These are phyloP conservation scores for Leucania comma DNA, from an alignment of 2,888 invertebrate species.

Conservation along the genomic window DNA sequence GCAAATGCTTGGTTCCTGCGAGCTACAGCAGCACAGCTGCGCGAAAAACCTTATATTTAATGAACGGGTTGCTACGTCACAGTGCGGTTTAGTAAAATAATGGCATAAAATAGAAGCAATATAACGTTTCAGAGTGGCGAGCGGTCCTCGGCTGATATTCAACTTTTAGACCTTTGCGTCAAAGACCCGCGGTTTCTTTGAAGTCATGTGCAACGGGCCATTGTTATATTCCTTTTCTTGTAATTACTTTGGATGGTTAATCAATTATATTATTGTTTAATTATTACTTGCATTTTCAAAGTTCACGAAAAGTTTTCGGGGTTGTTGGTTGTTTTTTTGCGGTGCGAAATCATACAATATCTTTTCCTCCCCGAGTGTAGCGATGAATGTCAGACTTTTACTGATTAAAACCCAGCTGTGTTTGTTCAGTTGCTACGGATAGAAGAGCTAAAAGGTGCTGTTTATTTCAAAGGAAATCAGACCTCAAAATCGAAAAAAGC, in stretches of 20 bases:
- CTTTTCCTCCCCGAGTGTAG: too few species aligned
- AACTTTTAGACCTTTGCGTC: constrained; percentile 62
- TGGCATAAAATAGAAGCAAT: constrained; percentile 58
- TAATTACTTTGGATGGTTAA: constrained; percentile 9
- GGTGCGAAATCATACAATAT: too few species aligned
- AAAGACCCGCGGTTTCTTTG: constrained; percentile 75
- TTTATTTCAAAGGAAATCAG: too few species aligned
- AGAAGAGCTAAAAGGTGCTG: too few species aligned
- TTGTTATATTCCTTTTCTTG: constrained; percentile 37
- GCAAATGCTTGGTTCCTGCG: background rate
- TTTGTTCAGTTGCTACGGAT: too few species aligned
- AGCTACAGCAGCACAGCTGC: background rate
- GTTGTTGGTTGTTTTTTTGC: background rate
- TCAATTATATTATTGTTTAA: constrained; percentile 23
- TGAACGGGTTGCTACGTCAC: constrained; percentile 34
- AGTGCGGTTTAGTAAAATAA: constrained; percentile 58
- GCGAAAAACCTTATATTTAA: constrained; percentile 10
- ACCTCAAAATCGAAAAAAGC: background rate
- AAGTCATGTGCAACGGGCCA: constrained; percentile 69
- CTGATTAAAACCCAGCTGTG: too few species aligned
- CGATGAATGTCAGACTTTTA: too few species aligned
- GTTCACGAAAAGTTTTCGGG: background rate
- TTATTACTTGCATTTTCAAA: background rate
- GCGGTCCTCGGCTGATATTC: constrained; percentile 61
- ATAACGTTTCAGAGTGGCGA: constrained; percentile 56